Conservation (phyloP, 2,888 invertebrate genomes). For the Tethea ocularis region DNA sequence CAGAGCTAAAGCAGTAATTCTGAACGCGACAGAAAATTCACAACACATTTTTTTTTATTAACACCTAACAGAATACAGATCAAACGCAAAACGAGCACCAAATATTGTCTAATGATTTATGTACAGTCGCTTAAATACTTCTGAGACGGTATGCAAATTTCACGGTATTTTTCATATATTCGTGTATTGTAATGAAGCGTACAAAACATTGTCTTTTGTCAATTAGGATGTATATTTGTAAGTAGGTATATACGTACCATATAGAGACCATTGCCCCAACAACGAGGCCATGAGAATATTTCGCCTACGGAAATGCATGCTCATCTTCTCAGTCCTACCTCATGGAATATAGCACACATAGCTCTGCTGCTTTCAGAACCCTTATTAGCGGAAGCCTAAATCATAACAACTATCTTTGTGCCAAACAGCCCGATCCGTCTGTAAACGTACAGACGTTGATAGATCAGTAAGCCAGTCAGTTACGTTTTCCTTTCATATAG, state of each 20-base stretch:
- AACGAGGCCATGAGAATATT: neutral
- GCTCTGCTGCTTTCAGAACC: too few species aligned
- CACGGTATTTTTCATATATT: neutral
- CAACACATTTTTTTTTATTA: slow-evolving; percentile 25
- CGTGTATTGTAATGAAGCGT: neutral
- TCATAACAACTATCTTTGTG: too few species aligned
- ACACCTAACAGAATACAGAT: neutral
- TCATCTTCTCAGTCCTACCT: too few species aligned
- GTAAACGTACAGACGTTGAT: too few species aligned
- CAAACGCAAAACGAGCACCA: slow-evolving; percentile 15
- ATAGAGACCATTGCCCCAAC: neutral
- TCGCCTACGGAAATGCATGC: neutral
- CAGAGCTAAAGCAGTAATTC: slow-evolving; percentile 14
- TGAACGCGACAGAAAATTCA: slow-evolving; percentile 17
- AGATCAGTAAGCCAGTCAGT: too few species aligned
- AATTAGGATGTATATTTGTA: neutral
- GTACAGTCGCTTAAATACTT: slow-evolving; percentile 4
- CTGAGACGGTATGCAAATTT: slow-evolving; percentile 3
- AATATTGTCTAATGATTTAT: slow-evolving; percentile 26
- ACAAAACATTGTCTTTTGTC: slow-evolving; percentile 5
- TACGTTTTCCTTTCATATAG: too few species aligned
- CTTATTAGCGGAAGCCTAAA: too few species aligned
- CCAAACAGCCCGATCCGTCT: too few species aligned
- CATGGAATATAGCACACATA: too few species aligned
- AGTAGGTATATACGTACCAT: neutral